Evolutionary conservation across 2,797 vertebrate species (phyloP).

Genomic region (Phoeniculus purpureus): DNA sequence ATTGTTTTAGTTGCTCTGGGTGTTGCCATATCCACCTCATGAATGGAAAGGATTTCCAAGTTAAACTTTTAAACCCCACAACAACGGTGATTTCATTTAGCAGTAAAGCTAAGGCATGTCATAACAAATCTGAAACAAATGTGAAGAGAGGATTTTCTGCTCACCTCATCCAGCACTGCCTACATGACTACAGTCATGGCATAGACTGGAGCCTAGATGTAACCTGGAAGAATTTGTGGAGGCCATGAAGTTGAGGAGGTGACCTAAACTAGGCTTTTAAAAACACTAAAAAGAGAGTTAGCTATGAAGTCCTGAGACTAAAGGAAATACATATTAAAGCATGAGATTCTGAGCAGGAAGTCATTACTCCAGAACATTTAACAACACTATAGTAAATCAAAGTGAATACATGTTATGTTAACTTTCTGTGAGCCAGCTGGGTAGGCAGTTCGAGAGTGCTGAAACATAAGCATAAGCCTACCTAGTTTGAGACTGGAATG

Average conservation of each 20-base stretch:
- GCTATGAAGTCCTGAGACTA: neutral
- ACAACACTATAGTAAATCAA: neutral
- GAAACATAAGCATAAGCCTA: neutral
- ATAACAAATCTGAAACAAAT: neutral
- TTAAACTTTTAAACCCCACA: slow-evolving; percentile 6
- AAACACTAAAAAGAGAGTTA: neutral
- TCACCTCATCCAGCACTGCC: neutral
- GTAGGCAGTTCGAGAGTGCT: no score
- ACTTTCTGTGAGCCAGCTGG: no score
- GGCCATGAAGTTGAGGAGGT: neutral
- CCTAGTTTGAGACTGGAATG: neutral
- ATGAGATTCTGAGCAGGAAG: slow-evolving; percentile 4
- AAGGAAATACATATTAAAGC: neutral
- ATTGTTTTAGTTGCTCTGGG: no score
- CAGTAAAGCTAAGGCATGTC: neutral
- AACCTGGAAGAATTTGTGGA: neutral
- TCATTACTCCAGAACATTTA: neutral
- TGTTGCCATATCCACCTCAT: neutral
- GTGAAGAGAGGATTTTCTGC: neutral
- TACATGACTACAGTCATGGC: neutral
- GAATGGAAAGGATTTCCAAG: neutral
- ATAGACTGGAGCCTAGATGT: neutral
- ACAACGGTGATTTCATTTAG: neutral
- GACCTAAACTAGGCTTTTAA: neutral
- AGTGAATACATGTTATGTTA: no score